phyloP scores from a whole-genome alignment of 2,888 invertebrate species.

The Torymus auratus region DNA sequence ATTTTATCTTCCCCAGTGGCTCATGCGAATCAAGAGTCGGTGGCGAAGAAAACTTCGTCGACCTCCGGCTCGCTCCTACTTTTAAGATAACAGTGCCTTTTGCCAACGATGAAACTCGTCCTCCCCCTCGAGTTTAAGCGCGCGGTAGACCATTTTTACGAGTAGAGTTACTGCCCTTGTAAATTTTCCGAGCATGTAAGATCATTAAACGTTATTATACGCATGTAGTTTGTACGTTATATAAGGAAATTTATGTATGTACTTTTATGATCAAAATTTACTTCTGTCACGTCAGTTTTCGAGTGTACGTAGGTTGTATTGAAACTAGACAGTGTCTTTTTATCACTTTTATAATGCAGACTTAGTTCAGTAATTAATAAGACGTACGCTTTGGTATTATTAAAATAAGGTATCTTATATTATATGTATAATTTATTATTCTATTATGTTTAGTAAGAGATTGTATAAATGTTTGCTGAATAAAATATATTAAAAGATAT shows the following conservation, averaged over 20 bases:
- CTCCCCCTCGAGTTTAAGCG: slow-evolving; percentile 10
- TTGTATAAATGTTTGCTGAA: slow-evolving; percentile 41
- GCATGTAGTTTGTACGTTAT: slow-evolving; percentile 29
- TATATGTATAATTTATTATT: slow-evolving; percentile 36
- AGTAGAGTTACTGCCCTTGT: slow-evolving; percentile 27
- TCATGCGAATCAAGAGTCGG: slow-evolving; percentile 13
- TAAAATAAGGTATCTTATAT: slow-evolving; percentile 11
- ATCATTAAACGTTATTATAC: slow-evolving; percentile 4
- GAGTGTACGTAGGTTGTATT: background rate
- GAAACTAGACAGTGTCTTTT: slow-evolving; percentile 4
- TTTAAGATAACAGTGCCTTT: slow-evolving; percentile 53
- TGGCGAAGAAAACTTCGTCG: background rate
- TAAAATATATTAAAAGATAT: slow-evolving; percentile 27
- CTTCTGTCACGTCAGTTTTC: background rate
- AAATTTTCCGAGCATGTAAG: slow-evolving; percentile 36
- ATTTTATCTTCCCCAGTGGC: slow-evolving; percentile 1
- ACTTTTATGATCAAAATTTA: slow-evolving; percentile 2
- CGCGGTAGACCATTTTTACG: slow-evolving; percentile 20
- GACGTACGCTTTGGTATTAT: slow-evolving; percentile 32
- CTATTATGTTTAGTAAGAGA: slow-evolving; percentile 9
- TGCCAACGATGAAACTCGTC: slow-evolving; percentile 24
- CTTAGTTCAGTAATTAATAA: background rate
- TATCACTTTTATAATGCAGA: background rate
- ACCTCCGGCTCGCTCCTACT: slow-evolving; percentile 19
- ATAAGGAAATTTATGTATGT: background rate